A percentile compares a stretch with the other conserved stretches of the same genome.
Evolutionary conservation across 2,113 vertebrate genomes (phyloP).

Genomic region (Cinclus mexicanus): DNA sequence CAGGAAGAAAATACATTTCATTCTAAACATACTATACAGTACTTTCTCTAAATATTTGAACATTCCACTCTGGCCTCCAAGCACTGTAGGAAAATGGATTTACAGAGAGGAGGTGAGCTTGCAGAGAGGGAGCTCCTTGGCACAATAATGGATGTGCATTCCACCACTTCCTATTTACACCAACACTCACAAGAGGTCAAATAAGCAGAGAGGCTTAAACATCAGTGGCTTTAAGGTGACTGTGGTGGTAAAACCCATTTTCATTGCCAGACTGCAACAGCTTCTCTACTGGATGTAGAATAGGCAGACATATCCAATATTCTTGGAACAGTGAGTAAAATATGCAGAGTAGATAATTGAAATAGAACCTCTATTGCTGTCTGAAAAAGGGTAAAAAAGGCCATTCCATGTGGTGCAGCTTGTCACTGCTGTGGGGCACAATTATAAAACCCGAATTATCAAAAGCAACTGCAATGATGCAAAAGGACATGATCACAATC

Average conservation of each 20-base stretch:
- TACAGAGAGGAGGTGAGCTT: not conserved
- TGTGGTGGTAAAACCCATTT: not conserved
- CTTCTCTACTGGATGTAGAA: not conserved
- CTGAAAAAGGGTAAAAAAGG: not conserved
- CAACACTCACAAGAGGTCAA: not conserved
- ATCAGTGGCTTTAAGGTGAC: not conserved
- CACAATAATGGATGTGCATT: not conserved
- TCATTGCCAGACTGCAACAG: not conserved
- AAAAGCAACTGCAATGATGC: not conserved
- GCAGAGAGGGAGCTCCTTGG: not conserved
- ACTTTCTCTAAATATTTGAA: constrained; percentile 51
- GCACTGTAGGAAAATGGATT: not conserved
- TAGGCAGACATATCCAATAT: rapidly evolving
- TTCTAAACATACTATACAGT: constrained; percentile 34
- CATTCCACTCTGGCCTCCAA: not conserved
- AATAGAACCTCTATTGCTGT: not conserved
- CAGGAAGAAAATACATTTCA: constrained; percentile 51
- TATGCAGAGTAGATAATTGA: not conserved
- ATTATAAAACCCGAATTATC: not conserved
- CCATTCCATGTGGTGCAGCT: not conserved
- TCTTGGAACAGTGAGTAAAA: not conserved
- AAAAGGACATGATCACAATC: not conserved
- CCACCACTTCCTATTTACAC: constrained; percentile 46
- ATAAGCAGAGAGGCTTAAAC: constrained; percentile 17
- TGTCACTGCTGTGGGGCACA: not conserved